Evolutionary conservation across 2,797 vertebrate species (phyloP).

Genomic region (Sebastiscus albofasciatus): DNA sequence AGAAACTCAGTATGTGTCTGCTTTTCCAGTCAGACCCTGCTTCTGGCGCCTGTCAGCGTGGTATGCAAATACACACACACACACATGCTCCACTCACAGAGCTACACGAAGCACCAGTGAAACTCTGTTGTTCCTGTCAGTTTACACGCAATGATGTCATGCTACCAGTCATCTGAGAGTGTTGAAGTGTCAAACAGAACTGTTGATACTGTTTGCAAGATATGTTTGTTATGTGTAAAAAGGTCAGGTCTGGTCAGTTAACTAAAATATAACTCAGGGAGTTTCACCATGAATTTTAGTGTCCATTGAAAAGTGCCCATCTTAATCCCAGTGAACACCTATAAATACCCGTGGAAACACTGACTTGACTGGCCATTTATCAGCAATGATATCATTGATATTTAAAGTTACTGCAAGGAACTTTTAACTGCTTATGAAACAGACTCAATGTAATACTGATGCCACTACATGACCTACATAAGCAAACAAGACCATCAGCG

Average conservation of each 20-base stretch:
- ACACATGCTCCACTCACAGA: background rate
- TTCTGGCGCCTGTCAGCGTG: conserved; percentile 71
- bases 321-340: background rate
- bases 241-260: background rate
- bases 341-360: background rate
- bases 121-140: conserved; percentile 13
- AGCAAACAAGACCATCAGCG: background rate
- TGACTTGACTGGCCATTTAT: background rate
- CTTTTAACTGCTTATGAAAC: too few relatives aligned
- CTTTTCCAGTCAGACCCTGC: conserved; percentile 78
- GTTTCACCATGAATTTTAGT: background rate
- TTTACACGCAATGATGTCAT: conserved; percentile 19
- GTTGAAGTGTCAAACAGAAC: background rate
- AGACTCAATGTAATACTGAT: too few relatives aligned
- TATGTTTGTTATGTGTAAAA: background rate
- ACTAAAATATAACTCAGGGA: background rate
- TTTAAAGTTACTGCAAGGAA: background rate
- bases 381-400: background rate
- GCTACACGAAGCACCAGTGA: background rate
- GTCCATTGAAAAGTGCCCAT: background rate
- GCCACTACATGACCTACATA: background rate
- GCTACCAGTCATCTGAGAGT: background rate
- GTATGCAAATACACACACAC: conserved; percentile 67
- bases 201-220: background rate
- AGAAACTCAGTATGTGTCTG: conserved; percentile 86